Conservation (phyloP, 2,113 vertebrate genomes). For the Calonectris borealis region DNA sequence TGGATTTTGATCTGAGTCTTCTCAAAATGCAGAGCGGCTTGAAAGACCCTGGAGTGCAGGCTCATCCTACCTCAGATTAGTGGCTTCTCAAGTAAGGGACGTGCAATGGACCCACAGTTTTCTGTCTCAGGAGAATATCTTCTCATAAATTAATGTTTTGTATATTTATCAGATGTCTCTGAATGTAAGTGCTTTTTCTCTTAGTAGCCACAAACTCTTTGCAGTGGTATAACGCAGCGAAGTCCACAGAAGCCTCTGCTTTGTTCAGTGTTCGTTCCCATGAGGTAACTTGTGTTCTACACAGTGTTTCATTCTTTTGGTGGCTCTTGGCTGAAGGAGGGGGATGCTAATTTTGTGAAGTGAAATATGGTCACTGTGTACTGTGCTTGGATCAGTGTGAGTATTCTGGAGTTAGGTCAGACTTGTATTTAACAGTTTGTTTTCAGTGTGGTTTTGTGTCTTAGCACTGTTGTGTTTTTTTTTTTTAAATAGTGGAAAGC, state of each 20-base stretch:
- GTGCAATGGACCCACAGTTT: not conserved
- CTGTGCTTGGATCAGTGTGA: not conserved
- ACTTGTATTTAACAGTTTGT: not conserved
- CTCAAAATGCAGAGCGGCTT: not conserved
- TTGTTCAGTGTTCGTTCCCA: slow-evolving; percentile 26
- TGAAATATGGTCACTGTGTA: slow-evolving; percentile 17
- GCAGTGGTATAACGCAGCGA: not conserved
- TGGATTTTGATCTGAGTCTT: not conserved
- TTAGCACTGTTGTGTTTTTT: not conserved
- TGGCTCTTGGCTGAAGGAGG: not conserved
- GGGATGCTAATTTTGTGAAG: not conserved
- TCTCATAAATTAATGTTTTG: not conserved
- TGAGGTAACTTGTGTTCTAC: slow-evolving; percentile 29
- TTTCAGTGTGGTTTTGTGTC: not conserved
- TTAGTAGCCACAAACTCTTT: not conserved
- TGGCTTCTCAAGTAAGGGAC: not conserved
- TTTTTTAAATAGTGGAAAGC: not conserved
- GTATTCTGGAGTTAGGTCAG: not conserved
- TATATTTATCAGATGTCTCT: not conserved
- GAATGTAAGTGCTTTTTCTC: not conserved
- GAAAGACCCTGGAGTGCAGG: not conserved
- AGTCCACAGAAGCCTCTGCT: not conserved
- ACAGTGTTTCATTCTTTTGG: slow-evolving; percentile 18
- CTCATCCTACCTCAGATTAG: not conserved
- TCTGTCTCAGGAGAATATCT: not conserved